Conservation (phyloP, 1,140 invertebrate species). For the Cotesia glomerata region DNA sequence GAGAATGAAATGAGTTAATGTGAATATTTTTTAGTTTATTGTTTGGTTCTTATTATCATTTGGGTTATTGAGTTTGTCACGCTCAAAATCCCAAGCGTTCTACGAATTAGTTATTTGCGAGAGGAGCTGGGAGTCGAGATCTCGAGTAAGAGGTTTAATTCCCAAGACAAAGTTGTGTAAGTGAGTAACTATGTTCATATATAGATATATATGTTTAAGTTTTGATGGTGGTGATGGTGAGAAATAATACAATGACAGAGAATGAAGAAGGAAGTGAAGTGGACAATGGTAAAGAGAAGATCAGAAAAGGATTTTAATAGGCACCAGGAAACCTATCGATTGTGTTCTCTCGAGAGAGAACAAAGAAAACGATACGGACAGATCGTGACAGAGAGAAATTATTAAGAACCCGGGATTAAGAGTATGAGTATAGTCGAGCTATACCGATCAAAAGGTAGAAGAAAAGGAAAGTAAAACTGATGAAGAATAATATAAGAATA, state of each 20-base stretch:
- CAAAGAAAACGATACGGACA: constrained; percentile 35
- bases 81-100: not conserved
- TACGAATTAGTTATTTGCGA: constrained; percentile 27
- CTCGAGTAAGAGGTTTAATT: not conserved
- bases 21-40: not conserved
- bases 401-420: constrained; percentile 16
- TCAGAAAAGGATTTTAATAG: constrained; percentile 28
- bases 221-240: not conserved
- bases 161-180: not conserved
- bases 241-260: constrained; percentile 10
- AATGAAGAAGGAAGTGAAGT: not conserved
- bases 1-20: not conserved
- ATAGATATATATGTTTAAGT: not conserved
- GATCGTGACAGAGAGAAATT: constrained; percentile 39
- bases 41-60: constrained; percentile 1
- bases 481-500: not conserved
- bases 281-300: not conserved
- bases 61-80: constrained; percentile 20
- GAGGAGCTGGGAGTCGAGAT: not conserved
- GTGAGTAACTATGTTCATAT: not conserved
- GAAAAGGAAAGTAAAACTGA: not conserved
- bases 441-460: not conserved
- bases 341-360: constrained; percentile 18
- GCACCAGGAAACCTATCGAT: constrained; percentile 35
- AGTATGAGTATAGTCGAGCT: not conserved